Conservation (phyloP, 1,140 invertebrate genomes). For the Campoletis sonorensis region DNA sequence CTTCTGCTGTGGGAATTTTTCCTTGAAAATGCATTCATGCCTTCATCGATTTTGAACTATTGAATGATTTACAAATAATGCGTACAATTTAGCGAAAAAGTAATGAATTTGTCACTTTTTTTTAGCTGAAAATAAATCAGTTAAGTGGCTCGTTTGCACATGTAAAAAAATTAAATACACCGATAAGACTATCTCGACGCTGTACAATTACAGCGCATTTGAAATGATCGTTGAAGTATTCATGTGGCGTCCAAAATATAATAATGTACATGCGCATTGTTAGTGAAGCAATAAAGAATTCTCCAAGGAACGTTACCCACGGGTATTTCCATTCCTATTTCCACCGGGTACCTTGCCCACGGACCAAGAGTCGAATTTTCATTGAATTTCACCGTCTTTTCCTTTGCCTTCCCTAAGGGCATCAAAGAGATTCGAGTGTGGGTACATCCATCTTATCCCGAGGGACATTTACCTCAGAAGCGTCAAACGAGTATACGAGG, state of each 20-base stretch:
- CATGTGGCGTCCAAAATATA: background rate
- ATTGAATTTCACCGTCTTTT: slow-evolving; percentile 18
- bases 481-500: background rate
- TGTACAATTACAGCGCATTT: no score
- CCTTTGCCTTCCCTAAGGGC: background rate
- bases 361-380: slow-evolving; percentile 33
- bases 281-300: background rate
- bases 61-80: no score
- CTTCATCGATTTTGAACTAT: no score
- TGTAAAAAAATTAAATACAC: background rate
- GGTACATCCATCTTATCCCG: background rate
- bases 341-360: background rate
- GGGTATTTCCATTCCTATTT: background rate
- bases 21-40: background rate
- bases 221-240: background rate
- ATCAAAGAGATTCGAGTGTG: background rate
- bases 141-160: no score
- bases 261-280: background rate
- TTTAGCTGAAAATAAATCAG: no score
- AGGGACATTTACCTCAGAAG: slow-evolving; percentile 18
- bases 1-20: no score
- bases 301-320: background rate
- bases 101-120: no score
- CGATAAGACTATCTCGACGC: no score
- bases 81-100: no score